Evolutionary conservation across 2,888 invertebrate species (phyloP).

Genomic region (Sussaba pulchella): DNA sequence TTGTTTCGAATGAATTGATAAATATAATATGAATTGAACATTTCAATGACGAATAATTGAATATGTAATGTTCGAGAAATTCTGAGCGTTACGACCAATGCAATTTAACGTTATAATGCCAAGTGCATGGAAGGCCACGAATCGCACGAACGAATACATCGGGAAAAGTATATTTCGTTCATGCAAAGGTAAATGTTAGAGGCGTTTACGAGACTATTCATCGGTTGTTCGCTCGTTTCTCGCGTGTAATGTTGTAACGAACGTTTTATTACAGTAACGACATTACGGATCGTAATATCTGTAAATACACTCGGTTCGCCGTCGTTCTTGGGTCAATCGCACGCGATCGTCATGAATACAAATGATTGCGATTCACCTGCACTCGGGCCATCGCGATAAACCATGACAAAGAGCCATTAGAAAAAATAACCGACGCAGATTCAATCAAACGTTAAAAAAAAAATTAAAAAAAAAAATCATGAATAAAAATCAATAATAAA

Average conservation of each 20-base stretch:
- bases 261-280: constrained; percentile 51
- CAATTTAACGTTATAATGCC: constrained; percentile 13
- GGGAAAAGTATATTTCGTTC: constrained; percentile 46
- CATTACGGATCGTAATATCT: constrained; percentile 34
- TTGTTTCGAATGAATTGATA: too few relatives aligned
- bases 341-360: constrained; percentile 57
- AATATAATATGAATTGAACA: too few relatives aligned
- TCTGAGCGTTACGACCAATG: background rate
- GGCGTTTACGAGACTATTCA: constrained; percentile 45
- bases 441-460: constrained; percentile 6
- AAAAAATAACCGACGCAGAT: constrained; percentile 29
- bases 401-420: constrained; percentile 50
- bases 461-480: too few relatives aligned
- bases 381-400: constrained; percentile 35
- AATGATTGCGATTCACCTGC: constrained; percentile 40
- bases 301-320: background rate
- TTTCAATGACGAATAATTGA: too few relatives aligned
- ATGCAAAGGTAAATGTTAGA: constrained; percentile 39
- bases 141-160: background rate
- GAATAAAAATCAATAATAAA: too few relatives aligned
- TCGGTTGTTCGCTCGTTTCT: constrained; percentile 13
- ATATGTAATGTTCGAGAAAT: background rate
- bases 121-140: constrained; percentile 29
- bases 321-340: constrained; percentile 46
- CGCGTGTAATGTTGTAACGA: constrained; percentile 52